These are phyloP conservation scores for Mastacembelus armatus DNA, from an alignment of 2,797 vertebrate species.

Conservation along the genomic window DNA sequence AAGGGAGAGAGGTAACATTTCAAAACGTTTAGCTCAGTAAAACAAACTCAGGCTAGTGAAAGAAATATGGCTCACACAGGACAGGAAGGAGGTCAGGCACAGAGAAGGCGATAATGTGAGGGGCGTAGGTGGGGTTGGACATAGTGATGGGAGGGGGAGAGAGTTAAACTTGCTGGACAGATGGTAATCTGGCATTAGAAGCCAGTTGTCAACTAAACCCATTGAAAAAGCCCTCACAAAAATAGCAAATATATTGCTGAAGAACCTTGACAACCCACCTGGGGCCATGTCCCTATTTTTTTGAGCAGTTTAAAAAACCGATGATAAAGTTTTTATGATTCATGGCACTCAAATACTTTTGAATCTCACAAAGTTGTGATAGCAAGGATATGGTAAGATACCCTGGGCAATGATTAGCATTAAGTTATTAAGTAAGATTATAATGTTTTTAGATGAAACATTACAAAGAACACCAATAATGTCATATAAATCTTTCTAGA, in stretches of 20 bases:
- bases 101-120: slow-evolving; percentile 27
- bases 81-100: slow-evolving; percentile 23
- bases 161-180: slow-evolving; percentile 60
- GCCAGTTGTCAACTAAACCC: slow-evolving; percentile 65
- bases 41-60: slow-evolving; percentile 19
- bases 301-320: background rate
- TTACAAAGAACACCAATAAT: too few species aligned
- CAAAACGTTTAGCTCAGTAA: background rate
- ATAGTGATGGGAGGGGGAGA: slow-evolving; percentile 12
- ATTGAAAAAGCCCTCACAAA: slow-evolving; percentile 55
- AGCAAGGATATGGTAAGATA: background rate
- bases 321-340: background rate
- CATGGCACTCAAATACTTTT: background rate
- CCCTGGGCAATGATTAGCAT: background rate
- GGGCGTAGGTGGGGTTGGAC: slow-evolving; percentile 45
- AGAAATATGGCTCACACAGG: slow-evolving; percentile 2
- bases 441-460: background rate
- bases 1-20: background rate
- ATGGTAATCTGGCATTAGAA: slow-evolving; percentile 67
- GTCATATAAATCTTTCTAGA: slow-evolving; percentile 26
- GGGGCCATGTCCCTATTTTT: slow-evolving; percentile 2
- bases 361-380: background rate
- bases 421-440: background rate
- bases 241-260: slow-evolving; percentile 37
- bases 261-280: slow-evolving; percentile 21